Evolutionary conservation across 2,797 vertebrate genomes (phyloP).

Genomic region (Ciconia nigra): DNA sequence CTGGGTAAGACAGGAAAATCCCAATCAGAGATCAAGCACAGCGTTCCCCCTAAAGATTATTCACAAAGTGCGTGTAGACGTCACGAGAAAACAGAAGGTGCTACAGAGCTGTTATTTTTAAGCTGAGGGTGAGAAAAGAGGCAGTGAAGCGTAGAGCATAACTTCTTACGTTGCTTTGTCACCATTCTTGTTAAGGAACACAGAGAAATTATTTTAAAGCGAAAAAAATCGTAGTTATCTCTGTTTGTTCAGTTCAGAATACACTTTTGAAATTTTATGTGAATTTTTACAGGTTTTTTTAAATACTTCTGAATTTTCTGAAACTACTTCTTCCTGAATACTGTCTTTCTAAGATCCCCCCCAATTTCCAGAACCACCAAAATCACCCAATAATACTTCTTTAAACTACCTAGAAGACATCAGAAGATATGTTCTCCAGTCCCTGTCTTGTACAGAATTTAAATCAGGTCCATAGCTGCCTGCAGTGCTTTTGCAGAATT

Average conservation of each 20-base stretch:
- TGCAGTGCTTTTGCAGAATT: background rate
- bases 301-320: background rate
- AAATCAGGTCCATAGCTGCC: background rate
- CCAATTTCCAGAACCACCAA: background rate
- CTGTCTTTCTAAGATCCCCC: background rate
- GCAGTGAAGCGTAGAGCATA: background rate
- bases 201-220: background rate
- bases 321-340: background rate
- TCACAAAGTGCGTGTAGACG: background rate
- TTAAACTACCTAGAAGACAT: background rate
- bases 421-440: background rate
- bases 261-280: background rate
- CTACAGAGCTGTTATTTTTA: slow-evolving; percentile 62
- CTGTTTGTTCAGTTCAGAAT: background rate
- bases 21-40: background rate
- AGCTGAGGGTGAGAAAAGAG: slow-evolving; percentile 48
- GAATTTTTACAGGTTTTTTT: background rate
- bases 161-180: slow-evolving; percentile 28
- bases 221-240: background rate
- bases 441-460: background rate
- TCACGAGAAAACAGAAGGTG: slow-evolving; percentile 56
- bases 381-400: background rate
- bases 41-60: slow-evolving; percentile 2
- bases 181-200: background rate
- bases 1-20: slow-evolving; percentile 1